Evolutionary conservation across 2,797 vertebrate genomes (phyloP).

Genomic region (Dicrostonyx torquatus): DNA sequence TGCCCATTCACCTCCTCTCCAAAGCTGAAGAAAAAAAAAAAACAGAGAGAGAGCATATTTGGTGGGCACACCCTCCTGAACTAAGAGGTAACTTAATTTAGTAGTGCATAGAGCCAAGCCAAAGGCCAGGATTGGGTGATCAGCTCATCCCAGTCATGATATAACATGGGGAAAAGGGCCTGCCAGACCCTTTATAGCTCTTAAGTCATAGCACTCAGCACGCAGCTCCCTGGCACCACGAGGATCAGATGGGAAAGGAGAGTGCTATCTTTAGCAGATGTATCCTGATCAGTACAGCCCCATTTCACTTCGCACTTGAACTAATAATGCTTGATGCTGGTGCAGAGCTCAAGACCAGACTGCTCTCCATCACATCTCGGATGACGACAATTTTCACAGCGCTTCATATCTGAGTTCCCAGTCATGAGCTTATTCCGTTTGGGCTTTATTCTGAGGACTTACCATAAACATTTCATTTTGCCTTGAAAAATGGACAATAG

Average conservation of each 20-base stretch:
- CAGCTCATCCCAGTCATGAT: constrained; percentile 60
- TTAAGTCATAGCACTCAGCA: constrained; percentile 71
- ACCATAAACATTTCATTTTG: not conserved
- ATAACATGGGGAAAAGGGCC: constrained; percentile 30
- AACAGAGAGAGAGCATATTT: not conserved
- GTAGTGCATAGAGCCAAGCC: constrained; percentile 28
- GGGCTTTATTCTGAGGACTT: not conserved
- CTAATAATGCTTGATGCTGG: constrained; percentile 45
- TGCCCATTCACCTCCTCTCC: not conserved
- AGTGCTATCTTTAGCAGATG: constrained; percentile 77
- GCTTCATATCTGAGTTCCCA: constrained; percentile 8
- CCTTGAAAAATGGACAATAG: constrained; percentile 1
- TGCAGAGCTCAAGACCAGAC: constrained; percentile 24
- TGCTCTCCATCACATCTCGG: not conserved
- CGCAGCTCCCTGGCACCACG: constrained; percentile 42
- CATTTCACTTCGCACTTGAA: constrained; percentile 56
- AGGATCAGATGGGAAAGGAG: constrained; percentile 65
- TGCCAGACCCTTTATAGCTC: constrained; percentile 72
- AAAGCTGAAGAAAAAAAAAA: constrained; percentile 32
- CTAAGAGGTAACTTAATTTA: constrained; percentile 46
- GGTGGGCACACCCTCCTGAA: not conserved
- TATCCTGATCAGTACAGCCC: constrained; percentile 68
- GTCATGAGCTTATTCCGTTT: constrained; percentile 2
- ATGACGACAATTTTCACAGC: not conserved
- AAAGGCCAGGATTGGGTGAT: constrained; percentile 54